Conservation (phyloP, 2,797 vertebrate genomes). For the Cryptoprocta ferox region DNA sequence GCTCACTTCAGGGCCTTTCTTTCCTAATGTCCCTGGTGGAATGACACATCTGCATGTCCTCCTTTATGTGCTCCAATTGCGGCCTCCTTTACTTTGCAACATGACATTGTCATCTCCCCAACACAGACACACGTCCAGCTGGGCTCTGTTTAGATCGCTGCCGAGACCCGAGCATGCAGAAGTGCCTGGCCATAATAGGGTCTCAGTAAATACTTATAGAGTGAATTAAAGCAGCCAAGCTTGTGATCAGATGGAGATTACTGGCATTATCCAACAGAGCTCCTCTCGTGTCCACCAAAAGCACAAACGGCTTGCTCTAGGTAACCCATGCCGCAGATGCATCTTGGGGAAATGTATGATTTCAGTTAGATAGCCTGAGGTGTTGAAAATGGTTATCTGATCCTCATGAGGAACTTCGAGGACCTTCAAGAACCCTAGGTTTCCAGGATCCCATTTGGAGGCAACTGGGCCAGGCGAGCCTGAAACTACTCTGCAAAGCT, state of each 20-base stretch:
- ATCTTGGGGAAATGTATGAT: background rate
- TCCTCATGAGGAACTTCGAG: background rate
- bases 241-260: background rate
- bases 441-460: background rate
- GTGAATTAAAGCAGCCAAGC: background rate
- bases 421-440: background rate
- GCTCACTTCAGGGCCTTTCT: no score
- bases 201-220: background rate
- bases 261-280: background rate
- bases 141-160: no score
- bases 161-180: background rate
- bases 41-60: background rate
- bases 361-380: background rate
- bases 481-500: background rate
- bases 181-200: background rate
- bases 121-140: background rate
- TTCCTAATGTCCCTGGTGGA: background rate
- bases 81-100: background rate
- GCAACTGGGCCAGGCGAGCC: no score
- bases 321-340: no score
- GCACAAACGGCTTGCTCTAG: background rate
- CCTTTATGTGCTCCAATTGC: no score
- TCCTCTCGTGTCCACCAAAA: background rate
- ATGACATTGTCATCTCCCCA: background rate
- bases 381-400: background rate